Conservation (phyloP, 1,140 invertebrate species). For the Coelopa frigida region DNA sequence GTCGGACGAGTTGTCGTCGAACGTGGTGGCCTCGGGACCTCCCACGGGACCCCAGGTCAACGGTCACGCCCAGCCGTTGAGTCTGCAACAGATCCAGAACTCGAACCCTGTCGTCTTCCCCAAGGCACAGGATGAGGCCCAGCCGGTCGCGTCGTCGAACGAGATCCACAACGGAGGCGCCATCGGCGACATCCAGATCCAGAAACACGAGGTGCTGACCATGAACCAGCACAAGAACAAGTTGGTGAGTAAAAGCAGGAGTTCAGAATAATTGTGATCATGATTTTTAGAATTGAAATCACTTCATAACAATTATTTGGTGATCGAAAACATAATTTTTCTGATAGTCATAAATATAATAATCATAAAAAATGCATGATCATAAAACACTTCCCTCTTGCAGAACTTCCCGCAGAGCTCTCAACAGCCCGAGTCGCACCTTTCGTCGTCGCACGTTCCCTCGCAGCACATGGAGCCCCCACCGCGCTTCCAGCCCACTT, state of each 20-base stretch:
- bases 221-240: conserved; percentile 32
- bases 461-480: conserved; percentile 37
- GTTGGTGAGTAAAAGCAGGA: conserved; percentile 29
- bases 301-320: too few species aligned
- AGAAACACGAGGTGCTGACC: conserved; percentile 38
- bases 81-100: conserved; percentile 33
- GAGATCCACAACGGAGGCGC: not conserved
- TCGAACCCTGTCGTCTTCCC: conserved; percentile 38
- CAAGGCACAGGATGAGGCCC: conserved; percentile 23
- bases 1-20: conserved; percentile 17
- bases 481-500: conserved; percentile 22
- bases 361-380: too few species aligned
- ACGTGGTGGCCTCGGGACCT: conserved; percentile 16
- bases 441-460: conserved; percentile 16
- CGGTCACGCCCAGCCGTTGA: conserved; percentile 38
- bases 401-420: conserved; percentile 36
- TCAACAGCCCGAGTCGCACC: too few species aligned
- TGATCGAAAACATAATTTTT: too few species aligned
- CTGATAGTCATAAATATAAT: too few species aligned
- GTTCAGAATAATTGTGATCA: too few species aligned
- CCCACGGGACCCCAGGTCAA: conserved; percentile 27
- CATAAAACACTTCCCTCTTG: not conserved
- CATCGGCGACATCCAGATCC: conserved; percentile 27
- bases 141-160: not conserved
- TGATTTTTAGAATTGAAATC: too few species aligned